Percentiles rank a stretch among this genome's conserved stretches.
Evolutionary conservation across 2,888 invertebrate species (phyloP).

Genomic region (Calephelis perditalis): DNA sequence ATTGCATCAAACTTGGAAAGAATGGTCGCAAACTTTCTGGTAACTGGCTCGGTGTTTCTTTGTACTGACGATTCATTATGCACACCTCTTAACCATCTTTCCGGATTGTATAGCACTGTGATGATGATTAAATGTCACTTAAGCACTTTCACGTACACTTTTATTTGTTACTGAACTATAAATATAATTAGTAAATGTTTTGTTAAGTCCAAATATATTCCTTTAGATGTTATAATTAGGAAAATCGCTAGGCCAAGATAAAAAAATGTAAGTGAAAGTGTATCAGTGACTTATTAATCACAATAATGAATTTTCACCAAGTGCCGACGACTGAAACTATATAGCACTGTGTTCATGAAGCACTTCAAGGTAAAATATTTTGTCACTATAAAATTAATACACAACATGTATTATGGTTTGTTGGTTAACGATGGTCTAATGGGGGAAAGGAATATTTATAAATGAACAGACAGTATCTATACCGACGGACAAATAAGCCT

Average conservation of each 20-base stretch:
- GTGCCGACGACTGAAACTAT: not conserved
- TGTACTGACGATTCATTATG: conserved; percentile 54
- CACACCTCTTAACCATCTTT: conserved; percentile 46
- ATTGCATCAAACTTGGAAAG: conserved; percentile 58
- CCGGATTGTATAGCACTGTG: conserved; percentile 26
- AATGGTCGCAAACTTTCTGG: conserved; percentile 48
- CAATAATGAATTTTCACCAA: too few relatives aligned
- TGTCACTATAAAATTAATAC: conserved; percentile 73
- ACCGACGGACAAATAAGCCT: too few relatives aligned
- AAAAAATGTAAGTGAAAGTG: conserved; percentile 1
- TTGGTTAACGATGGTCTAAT: conserved; percentile 11
- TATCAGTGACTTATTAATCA: conserved; percentile 4
- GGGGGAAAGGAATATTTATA: conserved; percentile 13
- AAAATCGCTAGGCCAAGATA: too few relatives aligned
- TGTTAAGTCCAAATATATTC: conserved; percentile 39
- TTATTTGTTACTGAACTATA: conserved; percentile 16
- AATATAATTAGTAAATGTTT: too few relatives aligned
- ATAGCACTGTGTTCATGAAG: conserved; percentile 12
- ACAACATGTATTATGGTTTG: conserved; percentile 22
- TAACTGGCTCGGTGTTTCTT: conserved; percentile 68
- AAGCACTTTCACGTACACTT: conserved; percentile 31
- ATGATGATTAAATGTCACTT: conserved; percentile 42
- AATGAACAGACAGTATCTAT: not conserved
- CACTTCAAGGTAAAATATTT: conserved; percentile 42
- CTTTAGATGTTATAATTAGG: too few relatives aligned